phyloP scores from a whole-genome alignment of 2,797 vertebrate species.

The Melanogrammus aeglefinus region DNA sequence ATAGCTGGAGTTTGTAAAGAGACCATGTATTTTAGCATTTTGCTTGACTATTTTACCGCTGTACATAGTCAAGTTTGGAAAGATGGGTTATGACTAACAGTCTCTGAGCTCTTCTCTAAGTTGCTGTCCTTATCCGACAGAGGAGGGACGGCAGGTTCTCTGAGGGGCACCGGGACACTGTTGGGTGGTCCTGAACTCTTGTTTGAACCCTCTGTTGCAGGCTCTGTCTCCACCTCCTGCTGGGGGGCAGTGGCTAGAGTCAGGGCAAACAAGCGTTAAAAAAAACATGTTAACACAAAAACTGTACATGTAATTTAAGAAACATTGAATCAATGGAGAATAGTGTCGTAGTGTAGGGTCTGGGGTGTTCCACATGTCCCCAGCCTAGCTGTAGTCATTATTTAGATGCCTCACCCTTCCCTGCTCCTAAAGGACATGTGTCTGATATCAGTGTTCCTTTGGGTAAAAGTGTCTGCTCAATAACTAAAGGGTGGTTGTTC shows the following conservation, averaged over 20 bases:
- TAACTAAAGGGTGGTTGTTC: neutral
- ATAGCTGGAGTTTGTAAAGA: neutral
- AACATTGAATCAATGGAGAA: neutral
- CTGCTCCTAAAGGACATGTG: neutral
- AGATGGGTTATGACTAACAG: slow-evolving; percentile 78
- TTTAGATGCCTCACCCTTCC: neutral
- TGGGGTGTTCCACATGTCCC: neutral
- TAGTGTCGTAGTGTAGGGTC: neutral
- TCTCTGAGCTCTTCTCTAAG: slow-evolving; percentile 84
- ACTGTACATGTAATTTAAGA: neutral
- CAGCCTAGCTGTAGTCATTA: neutral
- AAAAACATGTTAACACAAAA: neutral
- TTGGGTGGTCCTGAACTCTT: slow-evolving; percentile 80
- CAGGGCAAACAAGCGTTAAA: neutral
- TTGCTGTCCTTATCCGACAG: slow-evolving; percentile 82
- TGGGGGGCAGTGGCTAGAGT: slow-evolving; percentile 87
- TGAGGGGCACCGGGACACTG: slow-evolving; percentile 71
- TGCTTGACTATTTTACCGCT: slow-evolving; percentile 37
- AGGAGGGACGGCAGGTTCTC: slow-evolving; percentile 73
- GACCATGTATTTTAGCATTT: neutral
- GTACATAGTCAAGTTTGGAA: slow-evolving; percentile 62
- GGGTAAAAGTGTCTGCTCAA: neutral
- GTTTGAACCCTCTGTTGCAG: slow-evolving; percentile 77
- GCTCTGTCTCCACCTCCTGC: slow-evolving; percentile 88
- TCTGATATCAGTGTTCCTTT: neutral